phyloP scores from a whole-genome alignment of 2,113 vertebrate genomes.

The Tenebrosternarchus preto region DNA sequence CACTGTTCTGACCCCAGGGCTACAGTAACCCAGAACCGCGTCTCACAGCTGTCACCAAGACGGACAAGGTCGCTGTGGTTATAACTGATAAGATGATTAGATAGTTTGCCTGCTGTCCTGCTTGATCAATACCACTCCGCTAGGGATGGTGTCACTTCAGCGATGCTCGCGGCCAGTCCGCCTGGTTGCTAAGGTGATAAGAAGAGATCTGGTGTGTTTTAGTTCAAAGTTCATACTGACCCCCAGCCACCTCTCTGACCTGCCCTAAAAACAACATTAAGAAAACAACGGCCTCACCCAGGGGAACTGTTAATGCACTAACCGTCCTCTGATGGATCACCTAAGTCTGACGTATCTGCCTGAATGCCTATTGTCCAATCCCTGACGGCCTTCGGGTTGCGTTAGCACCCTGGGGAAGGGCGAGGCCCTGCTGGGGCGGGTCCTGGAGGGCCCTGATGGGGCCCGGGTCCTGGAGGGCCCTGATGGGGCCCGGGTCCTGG shows the following conservation, averaged over 20 bases:
- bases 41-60: background rate
- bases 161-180: background rate
- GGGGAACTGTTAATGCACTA: constrained; percentile 8
- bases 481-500: background rate
- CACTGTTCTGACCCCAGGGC: background rate
- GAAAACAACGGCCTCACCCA: constrained; percentile 14
- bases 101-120: constrained; percentile 17
- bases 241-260: background rate
- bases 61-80: constrained; percentile 23
- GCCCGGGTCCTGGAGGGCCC: constrained; percentile 29
- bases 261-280: background rate
- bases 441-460: background rate
- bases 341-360: constrained; percentile 3
- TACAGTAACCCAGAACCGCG: background rate
- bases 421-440: constrained; percentile 27
- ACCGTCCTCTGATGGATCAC: constrained; percentile 28
- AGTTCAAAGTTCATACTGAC: constrained; percentile 24
- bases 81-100: constrained; percentile 31
- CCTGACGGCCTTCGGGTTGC: background rate
- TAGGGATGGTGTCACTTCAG: constrained; percentile 3
- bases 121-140: constrained; percentile 7
- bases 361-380: background rate
- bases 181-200: constrained; percentile 10
- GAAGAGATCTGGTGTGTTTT: background rate
- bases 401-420: constrained; percentile 13